These are phyloP conservation scores for Engraulis encrasicolus DNA, from an alignment of 2,113 vertebrate species.

Conservation along the genomic window DNA sequence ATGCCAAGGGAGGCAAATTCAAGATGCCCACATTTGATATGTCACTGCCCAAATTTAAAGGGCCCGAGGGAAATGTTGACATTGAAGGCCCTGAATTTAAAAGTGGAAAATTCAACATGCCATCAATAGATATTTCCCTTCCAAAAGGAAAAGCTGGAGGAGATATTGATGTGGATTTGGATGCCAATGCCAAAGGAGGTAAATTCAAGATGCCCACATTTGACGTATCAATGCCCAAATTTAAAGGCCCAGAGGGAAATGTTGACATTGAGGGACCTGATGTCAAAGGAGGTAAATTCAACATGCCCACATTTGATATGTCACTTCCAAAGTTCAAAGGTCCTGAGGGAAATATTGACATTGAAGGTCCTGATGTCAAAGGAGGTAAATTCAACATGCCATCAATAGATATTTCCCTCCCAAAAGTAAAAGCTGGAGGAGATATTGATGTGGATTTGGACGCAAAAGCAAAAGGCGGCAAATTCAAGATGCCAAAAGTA, in stretches of 20 bases:
- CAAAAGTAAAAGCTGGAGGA: conserved; percentile 51
- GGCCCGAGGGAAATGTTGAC: conserved; percentile 43
- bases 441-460: conserved; percentile 19
- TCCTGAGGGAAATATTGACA: conserved; percentile 36
- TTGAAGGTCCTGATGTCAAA: conserved; percentile 45
- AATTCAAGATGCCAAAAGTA: conserved; percentile 49
- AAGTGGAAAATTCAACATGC: conserved; percentile 28
- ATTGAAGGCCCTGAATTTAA: conserved; percentile 33
- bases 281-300: conserved; percentile 42
- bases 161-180: conserved; percentile 42
- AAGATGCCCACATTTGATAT: conserved; percentile 54
- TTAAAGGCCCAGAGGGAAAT: conserved; percentile 42
- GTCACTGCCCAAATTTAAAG: conserved; percentile 61
- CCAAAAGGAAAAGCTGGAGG: conserved; percentile 48
- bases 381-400: conserved; percentile 59
- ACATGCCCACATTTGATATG: conserved; percentile 49
- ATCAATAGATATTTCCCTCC: conserved; percentile 56
- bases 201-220: conserved; percentile 63
- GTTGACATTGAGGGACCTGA: conserved; percentile 41
- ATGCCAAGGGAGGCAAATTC: conserved; percentile 38
- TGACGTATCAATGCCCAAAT: conserved; percentile 59
- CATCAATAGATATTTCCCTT: conserved; percentile 47
- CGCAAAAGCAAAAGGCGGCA: conserved; percentile 40
- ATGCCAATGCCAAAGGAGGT: conserved; percentile 35
- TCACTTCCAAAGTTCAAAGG: conserved; percentile 50